A percentile compares a stretch with the other conserved stretches of the same genome.
Conservation (phyloP, 2,113 vertebrate species). For the Hippocampus zosterae region DNA sequence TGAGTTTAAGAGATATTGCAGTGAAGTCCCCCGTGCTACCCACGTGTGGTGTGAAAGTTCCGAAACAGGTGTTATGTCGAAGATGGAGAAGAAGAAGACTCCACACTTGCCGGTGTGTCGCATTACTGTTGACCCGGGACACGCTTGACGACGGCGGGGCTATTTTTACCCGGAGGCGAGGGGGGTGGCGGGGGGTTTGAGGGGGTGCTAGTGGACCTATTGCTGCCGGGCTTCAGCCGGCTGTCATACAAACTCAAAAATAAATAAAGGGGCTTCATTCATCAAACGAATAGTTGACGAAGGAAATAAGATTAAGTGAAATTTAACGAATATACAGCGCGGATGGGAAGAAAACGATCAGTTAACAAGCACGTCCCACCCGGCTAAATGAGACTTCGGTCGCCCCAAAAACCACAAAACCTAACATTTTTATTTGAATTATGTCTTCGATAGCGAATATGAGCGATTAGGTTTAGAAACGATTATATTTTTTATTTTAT, state of each 20-base stretch:
- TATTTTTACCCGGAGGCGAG: constrained; percentile 58
- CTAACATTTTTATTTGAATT: not conserved
- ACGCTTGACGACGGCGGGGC: constrained; percentile 48
- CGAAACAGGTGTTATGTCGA: constrained; percentile 47
- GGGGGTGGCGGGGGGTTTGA: not conserved
- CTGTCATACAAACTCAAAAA: constrained; percentile 37
- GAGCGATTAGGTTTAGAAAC: not conserved
- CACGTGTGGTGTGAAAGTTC: constrained; percentile 3
- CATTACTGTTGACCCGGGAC: constrained; percentile 54
- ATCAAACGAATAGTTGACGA: not conserved
- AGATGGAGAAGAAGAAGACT: not conserved
- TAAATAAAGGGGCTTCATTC: not conserved
- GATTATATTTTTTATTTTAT: no score
- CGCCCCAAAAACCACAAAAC: not conserved
- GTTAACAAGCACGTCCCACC: not conserved
- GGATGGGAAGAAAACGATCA: not conserved
- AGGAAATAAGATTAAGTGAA: not conserved
- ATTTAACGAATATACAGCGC: no score
- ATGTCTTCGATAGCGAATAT: not conserved
- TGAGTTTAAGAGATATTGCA: not conserved
- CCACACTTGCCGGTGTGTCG: constrained; percentile 35
- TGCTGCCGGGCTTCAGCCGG: constrained; percentile 54
- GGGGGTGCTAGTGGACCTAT: constrained; percentile 38
- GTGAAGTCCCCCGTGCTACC: not conserved
- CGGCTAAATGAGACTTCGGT: not conserved